Evolutionary conservation across 1,140 invertebrate genomes (phyloP), one percentile per base, ranked within the genome.

Genomic region (Drosophila kepulauana): DNA sequence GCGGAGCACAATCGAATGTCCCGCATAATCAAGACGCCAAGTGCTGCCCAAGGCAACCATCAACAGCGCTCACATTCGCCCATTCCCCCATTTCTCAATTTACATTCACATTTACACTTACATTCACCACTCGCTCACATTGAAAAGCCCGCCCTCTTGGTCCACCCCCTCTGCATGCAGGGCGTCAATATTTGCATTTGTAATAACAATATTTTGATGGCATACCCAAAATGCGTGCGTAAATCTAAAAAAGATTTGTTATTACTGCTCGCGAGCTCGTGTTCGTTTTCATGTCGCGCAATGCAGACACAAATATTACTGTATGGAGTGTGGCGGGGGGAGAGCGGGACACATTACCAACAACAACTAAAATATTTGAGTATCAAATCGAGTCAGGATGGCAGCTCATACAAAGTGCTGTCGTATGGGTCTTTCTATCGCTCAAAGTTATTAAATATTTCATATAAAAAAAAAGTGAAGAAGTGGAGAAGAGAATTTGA

Each of bases 161-260:
- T 28, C 30, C 57, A 16, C 13, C 48, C 54, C 46, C n/a, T 56
- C 58, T 30, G 30, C 33, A 38, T 63, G 65, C 75, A 57, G 63
- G 69, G 85, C 81, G 81, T 85, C 85, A 89, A 89, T 89, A 89
- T 89, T 89, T 89, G 85, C 85, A 89, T 89, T 89, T 89, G 85
- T 89, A 89, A 89, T 89, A 89, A 89, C 88, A 89, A 89, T 89
- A 89, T 89, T 89, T 85, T 81, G 85, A 85, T 90, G 85, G 81
- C 78, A 76, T 67, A 67, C 58, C 70, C 74, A 72, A 89, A 84
- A 78, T 62, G 78, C 70, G 85, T 84, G 85, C 81, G 85, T 75
- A 89, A 88, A 88, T 88, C 81, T 81, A 85, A 89, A 88, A 88
- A 74, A 81, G 85, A 88, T 88, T 88, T 89, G 85, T 84, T 84